Evolutionary conservation across 2,888 invertebrate species (phyloP), one percentile per base, ranked within the genome.

Genomic region (Eilema sororculum): DNA sequence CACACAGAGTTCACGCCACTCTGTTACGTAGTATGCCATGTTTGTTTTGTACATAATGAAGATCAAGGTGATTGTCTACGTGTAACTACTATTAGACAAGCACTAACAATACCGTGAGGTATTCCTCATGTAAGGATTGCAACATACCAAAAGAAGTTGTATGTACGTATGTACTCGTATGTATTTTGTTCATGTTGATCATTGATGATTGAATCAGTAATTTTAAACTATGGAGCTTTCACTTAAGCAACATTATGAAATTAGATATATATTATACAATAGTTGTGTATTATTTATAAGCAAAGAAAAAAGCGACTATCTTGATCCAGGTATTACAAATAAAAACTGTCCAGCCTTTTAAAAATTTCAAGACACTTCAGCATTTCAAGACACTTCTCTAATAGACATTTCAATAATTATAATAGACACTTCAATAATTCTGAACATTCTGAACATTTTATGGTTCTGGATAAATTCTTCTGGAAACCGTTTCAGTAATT

Each of bases 11-110:
- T 62, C 57, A 67, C 37, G 61, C 30, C 20, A 52, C 9, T 64
- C 52, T 24, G 1, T 60, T 70, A 76, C 67, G 72, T 75, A 67
- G 13, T 33, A 24, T 9, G 8, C 30, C 20, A 10, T 65, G 56
- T 61, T 68, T 62, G 60, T 30, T 25, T 63, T 46, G 52, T 71
- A 37, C 71, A 75, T 78, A 71, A 72, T 78, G 71, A 80, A 79
- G 76, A 78, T 78, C n/a, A 67, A 67, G 64, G 64, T 65, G 62
- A 58, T 28, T 57, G 57, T 24, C 57, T 57, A 20, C 16, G 22
- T 57, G 63, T 25, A 46, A 41, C 41, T 62, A 41, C 20, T 64
- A 56, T 65, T 22, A 56, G 28, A 28, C 63, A 67, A 46, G 16
- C 56, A 65, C 65, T 74, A 74, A 74, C 78, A 68, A 30, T 60